phyloP scores from a whole-genome alignment of 2,797 vertebrate species.

The Manis pentadactyla region DNA sequence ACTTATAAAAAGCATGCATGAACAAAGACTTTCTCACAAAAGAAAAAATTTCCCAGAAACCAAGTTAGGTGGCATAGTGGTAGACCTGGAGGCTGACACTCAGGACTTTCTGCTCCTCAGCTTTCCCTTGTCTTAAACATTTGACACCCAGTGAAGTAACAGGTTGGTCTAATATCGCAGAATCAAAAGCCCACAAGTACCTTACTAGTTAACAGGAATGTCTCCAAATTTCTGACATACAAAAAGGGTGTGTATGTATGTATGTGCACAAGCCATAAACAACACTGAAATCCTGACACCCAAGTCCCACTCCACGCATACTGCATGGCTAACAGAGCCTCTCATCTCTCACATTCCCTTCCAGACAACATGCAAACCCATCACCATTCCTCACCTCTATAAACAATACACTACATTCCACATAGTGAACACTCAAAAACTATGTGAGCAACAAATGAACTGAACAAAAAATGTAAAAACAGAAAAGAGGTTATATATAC shows the following conservation, averaged over 20 bases:
- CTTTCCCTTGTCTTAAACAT: not conserved
- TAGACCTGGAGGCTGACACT: not conserved
- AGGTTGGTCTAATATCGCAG: not conserved
- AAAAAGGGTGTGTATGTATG: not conserved
- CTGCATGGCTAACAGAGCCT: not conserved
- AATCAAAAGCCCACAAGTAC: not conserved
- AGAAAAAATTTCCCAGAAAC: not conserved
- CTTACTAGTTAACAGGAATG: not conserved
- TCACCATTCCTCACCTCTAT: not conserved
- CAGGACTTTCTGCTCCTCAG: not conserved
- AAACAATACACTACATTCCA: not conserved
- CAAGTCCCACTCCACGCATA: not conserved
- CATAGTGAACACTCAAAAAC: not conserved
- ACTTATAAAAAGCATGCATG: not conserved
- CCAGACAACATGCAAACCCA: not conserved
- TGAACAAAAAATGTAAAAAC: not conserved
- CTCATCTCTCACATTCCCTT: not conserved
- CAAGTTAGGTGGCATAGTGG: not conserved
- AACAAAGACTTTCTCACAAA: slow-evolving; percentile 47
- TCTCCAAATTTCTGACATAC: not conserved
- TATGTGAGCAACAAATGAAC: not conserved
- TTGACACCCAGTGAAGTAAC: not conserved
- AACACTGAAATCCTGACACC: not conserved
- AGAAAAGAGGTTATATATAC: not conserved
- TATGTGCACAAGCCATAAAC: not conserved